Evolutionary conservation across 2,113 vertebrate species (phyloP), one percentile per base, ranked within the genome.

Genomic region (Bos indicus): DNA sequence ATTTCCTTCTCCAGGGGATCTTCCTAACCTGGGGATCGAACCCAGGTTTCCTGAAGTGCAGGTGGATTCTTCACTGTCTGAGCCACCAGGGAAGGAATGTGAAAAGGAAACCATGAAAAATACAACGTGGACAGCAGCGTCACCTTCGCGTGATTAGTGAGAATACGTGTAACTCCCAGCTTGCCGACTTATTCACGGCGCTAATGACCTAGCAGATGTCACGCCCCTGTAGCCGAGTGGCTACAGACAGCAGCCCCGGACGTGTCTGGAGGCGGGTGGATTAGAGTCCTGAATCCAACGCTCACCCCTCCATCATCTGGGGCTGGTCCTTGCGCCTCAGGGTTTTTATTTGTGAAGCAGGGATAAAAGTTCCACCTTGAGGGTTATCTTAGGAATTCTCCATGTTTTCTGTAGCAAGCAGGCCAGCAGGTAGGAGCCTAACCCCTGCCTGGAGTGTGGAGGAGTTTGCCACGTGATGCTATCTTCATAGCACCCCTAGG

Each of bases 161-260:
- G 78, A 26, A 4, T 0, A 4, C 0, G 4, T 11, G 25, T 26
- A 9, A 5, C 46, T 26, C 74, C 77, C 51, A 13, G 48, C 17
- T 23, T 82, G 81, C 91, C 17, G 5, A 1, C 9, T 14, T 13
- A 1, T 7, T 19, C 3, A 2, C 15, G 7, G n/a, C 4, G 4
- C 33, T 9, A 1, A 23, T 3, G 14, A 25, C n/a, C 12, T 2
- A 36, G 9, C n/a, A 48, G 64, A 40, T 19, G 7, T 33, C 23
- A 1, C 1, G 10, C 9, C 26, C 30, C 0, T 1, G 7, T 26
- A 2, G 9, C 10, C 5, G 10, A 6, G 26, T 0, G 7, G 46
- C 13, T 8, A 2, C n/a, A 28, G n/a, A 8, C 21, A n/a, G 51
- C 5, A 6, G 6, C 36, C 16, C 74, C 43, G 28, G 30, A 23